Conservation (phyloP, 2,797 vertebrate genomes). For the Pampus argenteus region DNA sequence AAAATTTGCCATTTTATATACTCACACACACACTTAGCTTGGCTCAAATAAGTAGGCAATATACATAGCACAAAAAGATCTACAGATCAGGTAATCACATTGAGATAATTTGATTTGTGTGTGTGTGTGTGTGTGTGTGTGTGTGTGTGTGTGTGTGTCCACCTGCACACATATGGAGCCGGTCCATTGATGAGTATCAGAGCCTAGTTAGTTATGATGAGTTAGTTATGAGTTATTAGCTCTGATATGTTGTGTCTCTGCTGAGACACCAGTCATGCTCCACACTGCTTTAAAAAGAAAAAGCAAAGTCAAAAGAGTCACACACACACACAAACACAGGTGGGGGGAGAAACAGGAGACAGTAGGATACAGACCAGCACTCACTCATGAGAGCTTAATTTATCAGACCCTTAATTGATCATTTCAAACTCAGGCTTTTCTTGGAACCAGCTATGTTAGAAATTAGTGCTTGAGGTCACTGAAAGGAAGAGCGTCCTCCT, state of each 20-base stretch:
- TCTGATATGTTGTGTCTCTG: conserved; percentile 55
- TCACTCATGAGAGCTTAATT: conserved; percentile 66
- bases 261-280: conserved; percentile 55
- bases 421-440: conserved; percentile 58
- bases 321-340: conserved; percentile 23
- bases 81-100: conserved; percentile 51
- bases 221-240: conserved; percentile 54
- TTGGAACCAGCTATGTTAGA: conserved; percentile 52
- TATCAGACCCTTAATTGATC: conserved; percentile 60
- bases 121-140: conserved; percentile 24
- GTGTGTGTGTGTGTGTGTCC: conserved; percentile 21
- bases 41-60: conserved; percentile 11
- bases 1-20: not conserved
- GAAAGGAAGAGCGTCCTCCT: conserved; percentile 22
- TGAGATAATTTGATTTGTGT: conserved; percentile 54
- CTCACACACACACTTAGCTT: not conserved
- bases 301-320: conserved; percentile 62
- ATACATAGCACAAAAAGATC: conserved; percentile 27
- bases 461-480: conserved; percentile 51
- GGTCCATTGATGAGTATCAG: conserved; percentile 54
- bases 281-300: conserved; percentile 58
- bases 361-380: conserved; percentile 36
- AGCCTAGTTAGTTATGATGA: conserved; percentile 45
- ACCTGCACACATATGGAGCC: conserved; percentile 25
- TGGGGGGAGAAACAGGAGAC: conserved; percentile 28